Conservation (phyloP, 2,888 invertebrate species). For the Coenonympha glycerion region DNA sequence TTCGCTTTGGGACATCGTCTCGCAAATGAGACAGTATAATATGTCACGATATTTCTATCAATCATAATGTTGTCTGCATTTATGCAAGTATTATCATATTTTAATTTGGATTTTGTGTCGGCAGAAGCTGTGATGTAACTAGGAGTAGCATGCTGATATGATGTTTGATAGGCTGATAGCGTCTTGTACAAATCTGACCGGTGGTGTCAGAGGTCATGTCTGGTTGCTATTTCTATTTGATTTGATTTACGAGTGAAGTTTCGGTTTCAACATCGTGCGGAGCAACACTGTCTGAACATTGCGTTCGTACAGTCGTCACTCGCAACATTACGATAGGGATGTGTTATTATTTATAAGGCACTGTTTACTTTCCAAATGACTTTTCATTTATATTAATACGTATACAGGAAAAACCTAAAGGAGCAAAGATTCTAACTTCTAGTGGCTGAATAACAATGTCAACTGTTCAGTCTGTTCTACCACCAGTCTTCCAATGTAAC, state of each 20-base stretch:
- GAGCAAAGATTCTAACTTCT: too few species aligned
- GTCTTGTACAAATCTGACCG: slow-evolving; percentile 13
- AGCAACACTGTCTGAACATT: neutral
- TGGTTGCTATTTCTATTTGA: neutral
- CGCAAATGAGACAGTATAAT: too few species aligned
- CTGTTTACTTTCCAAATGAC: too few species aligned
- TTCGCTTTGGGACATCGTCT: too few species aligned
- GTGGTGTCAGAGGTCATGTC: slow-evolving; percentile 19
- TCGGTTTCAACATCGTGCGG: neutral
- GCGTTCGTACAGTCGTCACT: neutral
- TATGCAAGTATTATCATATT: slow-evolving; percentile 13
- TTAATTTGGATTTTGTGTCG: slow-evolving; percentile 3
- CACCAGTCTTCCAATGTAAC: too few species aligned
- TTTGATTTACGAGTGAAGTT: neutral
- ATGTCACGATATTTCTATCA: too few species aligned
- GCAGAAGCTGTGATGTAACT: slow-evolving; percentile 18
- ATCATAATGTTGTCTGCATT: slow-evolving; percentile 1
- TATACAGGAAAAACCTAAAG: too few species aligned
- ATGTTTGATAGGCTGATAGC: slow-evolving; percentile 11
- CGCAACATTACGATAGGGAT: neutral
- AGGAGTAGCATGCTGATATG: slow-evolving; percentile 11
- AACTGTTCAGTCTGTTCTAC: too few species aligned
- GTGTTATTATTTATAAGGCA: too few species aligned
- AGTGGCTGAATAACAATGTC: too few species aligned
- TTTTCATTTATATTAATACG: too few species aligned